phyloP scores from a whole-genome alignment of 1,140 invertebrate species.

The Drosophila malerkotliana region DNA sequence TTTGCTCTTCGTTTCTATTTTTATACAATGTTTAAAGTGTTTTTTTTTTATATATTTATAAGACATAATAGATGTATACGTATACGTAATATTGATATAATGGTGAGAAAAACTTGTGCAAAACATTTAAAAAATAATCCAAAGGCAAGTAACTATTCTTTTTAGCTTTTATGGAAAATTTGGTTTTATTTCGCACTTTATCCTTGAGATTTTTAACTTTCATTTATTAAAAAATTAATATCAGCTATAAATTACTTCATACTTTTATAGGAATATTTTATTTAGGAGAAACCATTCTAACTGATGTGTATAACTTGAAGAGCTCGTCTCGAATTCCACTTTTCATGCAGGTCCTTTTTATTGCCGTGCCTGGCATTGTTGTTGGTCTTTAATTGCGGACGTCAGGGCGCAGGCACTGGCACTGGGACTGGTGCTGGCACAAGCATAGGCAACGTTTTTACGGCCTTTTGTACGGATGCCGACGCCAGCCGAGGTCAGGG shows the following conservation, averaged over 20 bases:
- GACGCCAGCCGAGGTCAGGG: neutral
- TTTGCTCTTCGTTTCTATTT: neutral
- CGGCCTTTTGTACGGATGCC: slow-evolving; percentile 39
- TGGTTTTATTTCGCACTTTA: neutral
- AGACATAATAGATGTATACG: neutral
- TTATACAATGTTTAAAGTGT: neutral
- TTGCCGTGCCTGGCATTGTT: slow-evolving; percentile 44
- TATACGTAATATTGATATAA: neutral
- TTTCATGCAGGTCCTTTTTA: slow-evolving; percentile 46
- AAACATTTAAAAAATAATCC: too few relatives aligned
- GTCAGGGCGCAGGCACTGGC: slow-evolving; percentile 4
- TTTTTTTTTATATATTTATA: neutral
- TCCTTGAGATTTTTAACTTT: neutral
- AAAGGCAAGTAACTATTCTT: too few relatives aligned
- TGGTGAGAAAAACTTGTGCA: neutral
- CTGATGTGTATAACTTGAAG: slow-evolving; percentile 20
- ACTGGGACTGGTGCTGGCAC: too few relatives aligned
- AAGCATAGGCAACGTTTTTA: slow-evolving; percentile 26
- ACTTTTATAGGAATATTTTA: slow-evolving; percentile 25
- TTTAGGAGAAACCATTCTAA: slow-evolving; percentile 20
- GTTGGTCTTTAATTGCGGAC: slow-evolving; percentile 46
- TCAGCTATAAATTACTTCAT: slow-evolving; percentile 13
- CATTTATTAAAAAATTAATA: slow-evolving; percentile 25
- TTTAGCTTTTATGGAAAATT: too few relatives aligned
- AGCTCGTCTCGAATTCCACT: slow-evolving; percentile 14